phyloP scores from a whole-genome alignment of 2,888 invertebrate species.

The Odontothrips loti region DNA sequence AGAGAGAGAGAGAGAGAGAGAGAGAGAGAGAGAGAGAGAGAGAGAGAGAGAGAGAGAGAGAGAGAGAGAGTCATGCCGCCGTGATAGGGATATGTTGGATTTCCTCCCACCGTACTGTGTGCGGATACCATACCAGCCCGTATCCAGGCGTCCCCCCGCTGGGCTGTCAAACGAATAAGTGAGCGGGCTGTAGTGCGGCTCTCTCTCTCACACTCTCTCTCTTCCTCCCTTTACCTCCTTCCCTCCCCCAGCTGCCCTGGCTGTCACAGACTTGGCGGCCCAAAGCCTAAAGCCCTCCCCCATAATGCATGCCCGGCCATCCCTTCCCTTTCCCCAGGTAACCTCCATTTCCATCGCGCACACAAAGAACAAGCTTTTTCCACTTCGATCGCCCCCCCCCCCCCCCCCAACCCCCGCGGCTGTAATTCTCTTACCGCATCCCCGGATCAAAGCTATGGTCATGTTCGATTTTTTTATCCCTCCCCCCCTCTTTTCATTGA shows the following conservation, averaged over 20 bases:
- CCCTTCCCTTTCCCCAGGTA: too few species aligned
- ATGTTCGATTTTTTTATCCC: too few species aligned
- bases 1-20: not conserved
- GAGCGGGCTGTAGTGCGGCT: not conserved
- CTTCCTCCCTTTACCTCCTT: not conserved
- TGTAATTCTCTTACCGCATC: not conserved
- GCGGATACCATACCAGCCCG: too few species aligned
- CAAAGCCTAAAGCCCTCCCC: too few species aligned
- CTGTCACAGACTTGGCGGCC: too few species aligned
- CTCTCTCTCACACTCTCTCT: not conserved
- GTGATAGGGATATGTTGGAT: too few species aligned
- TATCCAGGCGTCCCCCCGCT: too few species aligned
- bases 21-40: not conserved
- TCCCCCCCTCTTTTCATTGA: too few species aligned
- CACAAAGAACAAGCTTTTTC: not conserved
- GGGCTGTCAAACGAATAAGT: too few species aligned
- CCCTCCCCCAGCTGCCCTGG: not conserved
- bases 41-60: slow-evolving; percentile 1
- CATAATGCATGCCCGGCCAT: too few species aligned
- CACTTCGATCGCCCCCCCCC: not conserved
- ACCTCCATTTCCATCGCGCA: not conserved
- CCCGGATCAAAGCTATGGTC: too few species aligned
- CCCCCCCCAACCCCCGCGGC: not conserved
- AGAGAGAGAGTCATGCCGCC: not conserved
- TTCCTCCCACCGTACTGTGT: too few species aligned